Base-by-base conservation (phyloP, 2,113 vertebrate genomes). In the Gymnocephalus cernua region DNA sequence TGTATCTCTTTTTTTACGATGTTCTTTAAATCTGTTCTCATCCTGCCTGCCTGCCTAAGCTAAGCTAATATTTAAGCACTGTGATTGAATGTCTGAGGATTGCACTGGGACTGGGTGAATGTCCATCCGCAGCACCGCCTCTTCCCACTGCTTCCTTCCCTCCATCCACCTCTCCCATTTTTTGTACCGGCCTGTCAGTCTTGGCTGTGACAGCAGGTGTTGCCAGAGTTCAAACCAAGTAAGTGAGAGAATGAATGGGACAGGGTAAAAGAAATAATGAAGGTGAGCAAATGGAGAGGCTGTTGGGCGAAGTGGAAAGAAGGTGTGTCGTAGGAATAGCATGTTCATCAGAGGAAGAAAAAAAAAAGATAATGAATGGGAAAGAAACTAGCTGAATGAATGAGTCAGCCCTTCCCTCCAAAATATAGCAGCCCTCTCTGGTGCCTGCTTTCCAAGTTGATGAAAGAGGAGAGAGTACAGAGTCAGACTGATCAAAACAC, bases 11-110 rank as follows among this genome's bases (percentile, higher is more conserved):
- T 25, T 75, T 45, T 82, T 70, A n/a, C 59, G 27, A 56, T n/a
- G 0, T 78, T 57, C 45, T 82, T 78, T 16, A 68, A 74, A 82
- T 61, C 51, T 32, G 27, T 25, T 79, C 35, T 27, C 48, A 9
- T 6, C 2, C 58, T 1, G 21, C 23, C 50, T 1, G 21, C 23
- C 50, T 69, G 5, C 65, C 54, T 2, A 4, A 48, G 61, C 61
- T 59, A 32, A 56, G 64, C 48, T 72, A 1, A 12, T 54, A 27
- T 81, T 74, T 72, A 76, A 83, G 69, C 27, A 29, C 0, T 10
- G 16, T 19, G 14, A 59, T 57, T 57, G 53, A 64, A 80, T 77
- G 75, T 65, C 14, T 64, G 45, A 75, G 56, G 63, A 77, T 84
- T 74, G 47, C 41, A 63, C 12, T 66, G 44, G 51, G 50, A 79